A percentile compares a stretch with the other conserved stretches of the same genome.
These are phyloP conservation scores for Pachyuromys duprasi DNA, from an alignment of 2,797 vertebrate species.

Conservation along the genomic window DNA sequence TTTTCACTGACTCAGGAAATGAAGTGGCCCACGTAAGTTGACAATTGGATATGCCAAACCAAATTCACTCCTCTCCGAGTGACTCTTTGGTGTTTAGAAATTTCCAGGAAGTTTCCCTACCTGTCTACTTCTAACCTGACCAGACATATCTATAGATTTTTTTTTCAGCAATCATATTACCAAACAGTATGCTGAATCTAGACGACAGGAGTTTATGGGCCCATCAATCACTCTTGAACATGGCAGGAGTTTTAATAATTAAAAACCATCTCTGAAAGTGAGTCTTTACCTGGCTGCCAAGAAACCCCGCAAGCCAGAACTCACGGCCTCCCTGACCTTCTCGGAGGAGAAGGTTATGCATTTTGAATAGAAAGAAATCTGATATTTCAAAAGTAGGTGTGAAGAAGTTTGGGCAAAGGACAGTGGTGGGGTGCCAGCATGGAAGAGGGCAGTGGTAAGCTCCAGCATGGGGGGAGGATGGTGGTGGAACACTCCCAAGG, in stretches of 20 bases:
- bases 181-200: not conserved
- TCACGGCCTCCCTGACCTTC: constrained; percentile 17
- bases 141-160: constrained; percentile 41
- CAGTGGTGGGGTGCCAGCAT: not conserved
- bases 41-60: not conserved
- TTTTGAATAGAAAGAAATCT: constrained; percentile 39
- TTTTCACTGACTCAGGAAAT: not conserved
- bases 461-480: not conserved
- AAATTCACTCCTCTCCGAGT: not conserved
- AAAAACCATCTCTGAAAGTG: constrained; percentile 17
- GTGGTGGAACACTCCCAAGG: not conserved
- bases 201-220: not conserved
- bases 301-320: constrained; percentile 29
- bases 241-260: constrained; percentile 56
- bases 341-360: not conserved
- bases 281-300: not conserved
- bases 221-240: not conserved
- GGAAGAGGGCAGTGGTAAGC: too few relatives aligned
- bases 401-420: not conserved
- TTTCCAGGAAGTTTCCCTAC: constrained; percentile 45
- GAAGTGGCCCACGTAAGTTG: not conserved
- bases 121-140: constrained; percentile 13
- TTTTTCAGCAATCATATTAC: not conserved
- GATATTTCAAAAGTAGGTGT: not conserved
- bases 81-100: not conserved